These are phyloP conservation scores for Drosophila albomicans DNA, from an alignment of 1,140 invertebrate genomes.

Conservation along the genomic window DNA sequence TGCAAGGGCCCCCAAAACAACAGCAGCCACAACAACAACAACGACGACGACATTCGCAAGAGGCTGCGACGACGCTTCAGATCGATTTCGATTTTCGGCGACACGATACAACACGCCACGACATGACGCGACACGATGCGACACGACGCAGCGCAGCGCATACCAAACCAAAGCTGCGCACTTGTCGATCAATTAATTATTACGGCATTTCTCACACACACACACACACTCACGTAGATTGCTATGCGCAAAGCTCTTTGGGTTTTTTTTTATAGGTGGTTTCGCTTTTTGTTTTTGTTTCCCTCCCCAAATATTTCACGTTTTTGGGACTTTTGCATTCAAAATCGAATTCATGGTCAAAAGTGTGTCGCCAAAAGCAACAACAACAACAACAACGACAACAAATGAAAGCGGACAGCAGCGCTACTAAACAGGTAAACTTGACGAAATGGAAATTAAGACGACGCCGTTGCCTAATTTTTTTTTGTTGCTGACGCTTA, in stretches of 20 bases:
- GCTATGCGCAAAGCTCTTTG: constrained; percentile 27
- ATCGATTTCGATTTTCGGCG: constrained; percentile 72
- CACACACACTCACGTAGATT: constrained; percentile 4
- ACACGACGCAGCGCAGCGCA: constrained; percentile 38
- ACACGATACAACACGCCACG: constrained; percentile 48
- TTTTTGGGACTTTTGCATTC: constrained; percentile 80
- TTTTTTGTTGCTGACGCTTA: constrained; percentile 58
- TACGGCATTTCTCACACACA: constrained; percentile 71
- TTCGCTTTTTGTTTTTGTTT: constrained; percentile 52
- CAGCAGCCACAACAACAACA: constrained; percentile 1
- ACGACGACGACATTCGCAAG: constrained; percentile 27
- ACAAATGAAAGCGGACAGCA: constrained; percentile 39
- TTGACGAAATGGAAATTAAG: constrained; percentile 79
- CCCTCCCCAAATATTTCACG: constrained; percentile 60
- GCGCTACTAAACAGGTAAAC: constrained; percentile 65
- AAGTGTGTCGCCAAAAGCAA: constrained; percentile 74
- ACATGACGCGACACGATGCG: constrained; percentile 29
- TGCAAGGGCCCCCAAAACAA: constrained; percentile 57
- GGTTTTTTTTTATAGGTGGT: constrained; percentile 62
- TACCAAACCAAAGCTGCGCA: constrained; percentile 77
- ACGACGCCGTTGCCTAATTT: constrained; percentile 36
- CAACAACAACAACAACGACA: constrained; percentile 3
- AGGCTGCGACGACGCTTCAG: constrained; percentile 14
- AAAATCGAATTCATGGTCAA: constrained; percentile 81
- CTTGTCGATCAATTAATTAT: constrained; percentile 82